Base-by-base conservation (phyloP, 2,888 invertebrate species). In the Alentia gelatinosa region DNA sequence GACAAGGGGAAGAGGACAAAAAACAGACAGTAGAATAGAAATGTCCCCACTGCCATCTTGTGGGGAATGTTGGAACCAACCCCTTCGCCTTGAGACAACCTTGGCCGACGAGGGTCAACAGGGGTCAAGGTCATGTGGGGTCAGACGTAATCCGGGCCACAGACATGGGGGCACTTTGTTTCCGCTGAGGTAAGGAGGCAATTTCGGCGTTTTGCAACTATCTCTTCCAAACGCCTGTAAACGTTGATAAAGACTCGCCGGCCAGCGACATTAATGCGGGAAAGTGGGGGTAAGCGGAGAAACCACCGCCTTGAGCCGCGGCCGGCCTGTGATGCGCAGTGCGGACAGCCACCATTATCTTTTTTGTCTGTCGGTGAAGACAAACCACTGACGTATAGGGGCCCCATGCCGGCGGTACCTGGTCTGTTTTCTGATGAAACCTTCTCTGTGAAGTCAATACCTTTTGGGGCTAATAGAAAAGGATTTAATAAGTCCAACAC, bases 91-190 rank as follows among this genome's bases (percentile, higher is more conserved):
- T 26, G n/a, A 74, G 30, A 23, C 79, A 79, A 39, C 37, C 79
- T 15, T 39, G 37, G 79, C 79, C 35, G 15, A 35, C 37, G n/a
- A 23, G 39, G 79, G 79, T 79, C 79, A 35, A 23, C 37, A 79
- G 79, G 39, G 79, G 39, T 79, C 79, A 79, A 39, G 79, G 79
- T 79, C 37, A n/a, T 1, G 35, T 0, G 37, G 39, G 79, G 79
- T 79, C 79, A 79, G 19, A 79, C 79, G 79, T 79, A 79, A 79
- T 79, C 79, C 39, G 15, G 79, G 79, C 37, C 15, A 39, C 23
- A 79, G 79, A 37, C 37, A 79, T 79, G 79, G 79, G 79, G 79
- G 79, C 79, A 35, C 37, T 7, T 79, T 79, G 79, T 79, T 79
- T 79, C 39, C n/a, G n/a, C 37, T 7, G 79, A 19, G 19, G 37